Evolutionary conservation across 2,888 invertebrate species (phyloP).

Genomic region (Lithodes maja): DNA sequence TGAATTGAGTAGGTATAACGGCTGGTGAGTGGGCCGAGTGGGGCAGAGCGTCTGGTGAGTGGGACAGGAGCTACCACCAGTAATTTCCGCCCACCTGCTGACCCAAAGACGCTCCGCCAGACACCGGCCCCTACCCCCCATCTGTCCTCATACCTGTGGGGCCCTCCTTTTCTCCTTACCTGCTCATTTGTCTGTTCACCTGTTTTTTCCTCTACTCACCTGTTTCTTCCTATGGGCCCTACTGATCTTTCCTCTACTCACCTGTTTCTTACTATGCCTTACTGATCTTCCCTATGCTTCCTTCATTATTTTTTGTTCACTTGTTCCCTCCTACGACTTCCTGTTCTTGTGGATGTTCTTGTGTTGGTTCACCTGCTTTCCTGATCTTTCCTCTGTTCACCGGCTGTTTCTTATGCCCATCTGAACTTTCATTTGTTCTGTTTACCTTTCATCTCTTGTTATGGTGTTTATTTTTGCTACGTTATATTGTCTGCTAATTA

Average conservation of each 20-base stretch:
- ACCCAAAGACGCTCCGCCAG: not conserved
- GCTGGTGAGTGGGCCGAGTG: no score
- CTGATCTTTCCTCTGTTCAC: not conserved
- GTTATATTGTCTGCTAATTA: no score
- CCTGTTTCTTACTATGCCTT: not conserved
- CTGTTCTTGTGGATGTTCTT: not conserved
- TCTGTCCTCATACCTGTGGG: not conserved
- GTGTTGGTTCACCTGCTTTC: not conserved
- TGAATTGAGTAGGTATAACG: no score
- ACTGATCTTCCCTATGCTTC: not conserved
- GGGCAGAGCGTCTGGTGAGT: not conserved
- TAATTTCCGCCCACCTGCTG: constrained; percentile 1
- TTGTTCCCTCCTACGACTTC: not conserved
- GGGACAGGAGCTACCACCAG: not conserved
- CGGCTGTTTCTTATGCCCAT: not conserved
- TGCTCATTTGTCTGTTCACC: not conserved
- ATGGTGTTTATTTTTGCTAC: no score
- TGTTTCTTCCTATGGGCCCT: not conserved
- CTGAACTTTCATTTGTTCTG: not conserved
- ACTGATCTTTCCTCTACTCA: not conserved
- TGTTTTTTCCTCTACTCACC: not conserved
- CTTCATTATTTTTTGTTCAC: not conserved
- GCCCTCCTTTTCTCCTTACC: not conserved
- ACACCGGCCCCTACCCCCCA: not conserved
- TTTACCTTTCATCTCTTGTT: not conserved